Percentiles rank a stretch among this genome's conserved stretches.
Evolutionary conservation across 2,797 vertebrate genomes (phyloP).

Genomic region (Enteromius radiatus): DNA sequence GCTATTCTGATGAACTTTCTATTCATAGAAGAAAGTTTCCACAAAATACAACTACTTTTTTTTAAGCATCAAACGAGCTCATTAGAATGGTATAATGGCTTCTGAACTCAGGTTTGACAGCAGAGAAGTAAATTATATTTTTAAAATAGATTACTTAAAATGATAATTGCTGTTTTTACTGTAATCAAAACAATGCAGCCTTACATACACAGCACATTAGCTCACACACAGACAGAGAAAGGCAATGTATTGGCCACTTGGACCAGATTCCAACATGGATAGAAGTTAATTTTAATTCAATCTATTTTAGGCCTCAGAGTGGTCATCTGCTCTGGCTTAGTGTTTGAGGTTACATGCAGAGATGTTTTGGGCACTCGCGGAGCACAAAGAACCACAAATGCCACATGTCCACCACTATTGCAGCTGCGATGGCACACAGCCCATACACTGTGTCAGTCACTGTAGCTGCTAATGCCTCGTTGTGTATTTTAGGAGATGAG

Average conservation of each 20-base stretch:
- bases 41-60: not conserved
- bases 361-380: slow-evolving; percentile 2
- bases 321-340: slow-evolving; percentile 5
- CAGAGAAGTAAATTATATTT: no score
- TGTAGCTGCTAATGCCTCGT: slow-evolving; percentile 52
- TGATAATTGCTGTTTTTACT: not conserved
- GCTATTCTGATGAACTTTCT: not conserved
- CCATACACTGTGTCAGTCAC: slow-evolving; percentile 35
- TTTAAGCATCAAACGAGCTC: not conserved
- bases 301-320: slow-evolving; percentile 1
- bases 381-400: slow-evolving; percentile 41
- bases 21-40: not conserved
- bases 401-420: slow-evolving; percentile 8
- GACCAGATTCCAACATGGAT: not conserved
- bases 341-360: slow-evolving; percentile 22
- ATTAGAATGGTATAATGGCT: slow-evolving; percentile 4
- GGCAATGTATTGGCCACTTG: not conserved
- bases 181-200: not conserved
- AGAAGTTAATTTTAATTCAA: slow-evolving; percentile 16
- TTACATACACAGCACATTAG: not conserved
- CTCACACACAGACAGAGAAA: not conserved
- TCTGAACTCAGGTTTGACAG: not conserved
- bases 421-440: slow-evolving; percentile 52
- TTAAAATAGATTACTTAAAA: not conserved
- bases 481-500: slow-evolving; percentile 36